Percentiles rank a stretch among this genome's conserved stretches.
Conservation (phyloP, 1,140 invertebrate genomes). For the Diachasma alloeum region DNA sequence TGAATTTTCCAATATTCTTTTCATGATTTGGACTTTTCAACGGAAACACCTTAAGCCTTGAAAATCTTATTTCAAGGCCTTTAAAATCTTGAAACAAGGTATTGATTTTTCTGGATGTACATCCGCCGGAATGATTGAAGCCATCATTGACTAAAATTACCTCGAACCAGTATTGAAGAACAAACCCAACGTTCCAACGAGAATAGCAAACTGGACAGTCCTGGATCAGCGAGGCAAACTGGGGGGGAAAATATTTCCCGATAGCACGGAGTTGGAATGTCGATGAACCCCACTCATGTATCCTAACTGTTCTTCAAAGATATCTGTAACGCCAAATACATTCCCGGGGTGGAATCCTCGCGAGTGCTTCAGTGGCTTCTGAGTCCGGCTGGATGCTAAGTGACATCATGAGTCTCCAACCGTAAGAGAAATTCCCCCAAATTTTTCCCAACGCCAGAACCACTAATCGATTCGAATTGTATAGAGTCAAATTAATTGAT, state of each 20-base stretch:
- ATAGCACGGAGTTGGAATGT: conserved; percentile 28
- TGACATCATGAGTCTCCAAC: background rate
- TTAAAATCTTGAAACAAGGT: too few relatives aligned
- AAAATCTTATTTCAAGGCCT: too few relatives aligned
- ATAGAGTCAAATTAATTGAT: background rate
- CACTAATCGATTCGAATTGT: too few relatives aligned
- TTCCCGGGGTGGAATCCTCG: conserved; percentile 24
- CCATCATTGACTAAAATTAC: conserved; percentile 16
- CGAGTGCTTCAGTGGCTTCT: conserved; percentile 35
- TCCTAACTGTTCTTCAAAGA: conserved; percentile 48
- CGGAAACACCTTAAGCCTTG: too few relatives aligned
- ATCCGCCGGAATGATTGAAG: conserved; percentile 5
- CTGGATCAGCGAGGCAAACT: background rate
- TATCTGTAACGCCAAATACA: conserved; percentile 41
- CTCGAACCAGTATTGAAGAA: background rate
- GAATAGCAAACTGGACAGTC: background rate
- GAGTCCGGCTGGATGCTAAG: background rate
- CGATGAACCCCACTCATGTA: conserved; percentile 36
- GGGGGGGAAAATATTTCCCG: background rate
- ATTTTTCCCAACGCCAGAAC: too few relatives aligned
- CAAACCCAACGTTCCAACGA: background rate
- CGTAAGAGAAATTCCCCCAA: background rate
- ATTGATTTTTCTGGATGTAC: too few relatives aligned
- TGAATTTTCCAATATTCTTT: too few relatives aligned
- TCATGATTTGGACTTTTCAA: too few relatives aligned